These are phyloP conservation scores for Drosophila siamana DNA, from an alignment of 2,888 invertebrate species.

Conservation along the genomic window DNA sequence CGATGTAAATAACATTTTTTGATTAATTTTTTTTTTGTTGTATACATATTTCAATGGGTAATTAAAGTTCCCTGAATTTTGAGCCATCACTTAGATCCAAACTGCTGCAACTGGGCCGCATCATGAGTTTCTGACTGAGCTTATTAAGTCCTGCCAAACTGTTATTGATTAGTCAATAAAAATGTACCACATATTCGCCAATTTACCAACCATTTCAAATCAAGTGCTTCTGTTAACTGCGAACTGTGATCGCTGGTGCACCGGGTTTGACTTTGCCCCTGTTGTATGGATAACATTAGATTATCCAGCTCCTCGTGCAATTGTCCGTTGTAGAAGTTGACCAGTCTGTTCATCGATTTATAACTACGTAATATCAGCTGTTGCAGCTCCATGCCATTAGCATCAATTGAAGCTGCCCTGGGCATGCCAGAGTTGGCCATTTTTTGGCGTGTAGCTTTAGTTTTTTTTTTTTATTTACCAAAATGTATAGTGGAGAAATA, in stretches of 20 bases:
- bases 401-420: constrained; percentile 22
- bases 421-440: constrained; percentile 35
- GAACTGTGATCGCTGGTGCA: constrained; percentile 34
- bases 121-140: constrained; percentile 7
- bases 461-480: constrained; percentile 17
- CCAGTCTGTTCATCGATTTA: constrained; percentile 33
- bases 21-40: background rate
- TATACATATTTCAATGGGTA: background rate
- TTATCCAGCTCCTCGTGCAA: constrained; percentile 34
- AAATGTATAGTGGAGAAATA: constrained; percentile 16
- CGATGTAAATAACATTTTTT: background rate
- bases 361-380: constrained; percentile 37
- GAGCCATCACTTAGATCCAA: constrained; percentile 23
- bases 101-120: constrained; percentile 39
- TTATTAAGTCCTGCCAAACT: constrained; percentile 30
- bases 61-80: constrained; percentile 23
- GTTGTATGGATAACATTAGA: constrained; percentile 6
- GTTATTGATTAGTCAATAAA: background rate
- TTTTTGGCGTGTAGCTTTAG: constrained; percentile 8
- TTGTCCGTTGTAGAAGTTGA: constrained; percentile 43
- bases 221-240: constrained; percentile 42
- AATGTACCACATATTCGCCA: background rate
- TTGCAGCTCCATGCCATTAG: constrained; percentile 26
- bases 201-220: constrained; percentile 31
- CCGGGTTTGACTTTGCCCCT: constrained; percentile 14